These are phyloP conservation scores for Actinernus sp. DNA, from an alignment of 92 coral and sea anemone species.

Conservation along the genomic window DNA sequence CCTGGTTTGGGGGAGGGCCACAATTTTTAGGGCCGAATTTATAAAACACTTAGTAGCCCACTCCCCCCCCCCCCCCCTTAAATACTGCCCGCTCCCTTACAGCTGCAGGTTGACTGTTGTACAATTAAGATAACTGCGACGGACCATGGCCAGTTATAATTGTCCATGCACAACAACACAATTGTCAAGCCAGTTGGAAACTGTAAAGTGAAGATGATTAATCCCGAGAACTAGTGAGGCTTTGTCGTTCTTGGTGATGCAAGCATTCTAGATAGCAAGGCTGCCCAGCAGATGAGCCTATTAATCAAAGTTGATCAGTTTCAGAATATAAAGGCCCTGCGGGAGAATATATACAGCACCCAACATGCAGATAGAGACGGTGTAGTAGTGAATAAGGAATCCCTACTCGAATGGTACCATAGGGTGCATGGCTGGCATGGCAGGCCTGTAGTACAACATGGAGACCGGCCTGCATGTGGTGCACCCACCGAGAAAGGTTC, in stretches of 20 bases:
- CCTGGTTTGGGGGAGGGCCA: no score
- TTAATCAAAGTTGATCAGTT: no score
- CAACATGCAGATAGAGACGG: constrained; percentile 1
- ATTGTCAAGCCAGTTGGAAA: constrained; percentile 48
- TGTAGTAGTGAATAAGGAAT: not conserved
- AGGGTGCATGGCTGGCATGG: constrained; percentile 43
- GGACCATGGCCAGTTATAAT: constrained; percentile 16
- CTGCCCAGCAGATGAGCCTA: constrained; percentile 51
- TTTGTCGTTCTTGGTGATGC: no score
- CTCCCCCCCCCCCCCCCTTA: no score
- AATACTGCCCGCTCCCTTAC: no score
- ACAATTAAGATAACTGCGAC: constrained; percentile 15
- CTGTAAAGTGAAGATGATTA: constrained; percentile 46
- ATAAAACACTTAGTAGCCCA: no score
- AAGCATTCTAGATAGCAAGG: constrained; percentile 47
- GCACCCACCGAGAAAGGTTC: no score
- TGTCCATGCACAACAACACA: constrained; percentile 37
- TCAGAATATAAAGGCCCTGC: constrained; percentile 37
- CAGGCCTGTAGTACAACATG: constrained; percentile 43
- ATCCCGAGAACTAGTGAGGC: constrained; percentile 32
- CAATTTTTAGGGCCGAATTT: no score
- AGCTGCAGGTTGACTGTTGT: constrained; percentile 20
- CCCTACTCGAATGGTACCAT: constrained; percentile 33
- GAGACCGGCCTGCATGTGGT: no score
- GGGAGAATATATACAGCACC: no score